Evolutionary conservation across 2,797 vertebrate genomes (phyloP).

Genomic region (Orientallactaga sibirica): DNA sequence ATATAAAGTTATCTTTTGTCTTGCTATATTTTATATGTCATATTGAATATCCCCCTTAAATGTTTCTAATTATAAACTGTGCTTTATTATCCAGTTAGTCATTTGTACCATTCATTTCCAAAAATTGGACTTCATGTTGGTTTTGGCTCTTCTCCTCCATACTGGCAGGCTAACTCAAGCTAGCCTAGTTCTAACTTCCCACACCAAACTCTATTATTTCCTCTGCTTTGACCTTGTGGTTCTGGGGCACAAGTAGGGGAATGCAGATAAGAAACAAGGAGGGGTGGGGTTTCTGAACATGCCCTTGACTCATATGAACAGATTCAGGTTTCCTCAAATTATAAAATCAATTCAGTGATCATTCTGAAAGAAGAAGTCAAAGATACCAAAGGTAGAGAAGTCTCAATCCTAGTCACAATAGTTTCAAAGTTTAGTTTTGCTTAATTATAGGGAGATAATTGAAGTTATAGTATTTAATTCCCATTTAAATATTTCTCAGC

Average conservation of each 20-base stretch:
- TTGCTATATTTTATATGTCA: neutral
- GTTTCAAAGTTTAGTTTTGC: slow-evolving; percentile 2
- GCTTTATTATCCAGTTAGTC: neutral
- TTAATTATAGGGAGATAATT: neutral
- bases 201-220: neutral
- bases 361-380: slow-evolving; percentile 6
- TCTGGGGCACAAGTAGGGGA: neutral
- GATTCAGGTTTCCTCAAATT: neutral
- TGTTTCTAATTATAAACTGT: neutral
- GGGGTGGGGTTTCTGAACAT: neutral
- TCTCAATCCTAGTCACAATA: neutral
- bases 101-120: neutral
- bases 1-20: neutral
- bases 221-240: neutral
- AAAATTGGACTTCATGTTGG: neutral
- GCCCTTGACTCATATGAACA: neutral
- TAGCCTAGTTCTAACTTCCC: neutral
- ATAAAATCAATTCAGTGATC: neutral
- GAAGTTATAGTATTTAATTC: neutral
- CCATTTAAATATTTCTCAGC: neutral
- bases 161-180: neutral
- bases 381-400: neutral
- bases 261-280: neutral
- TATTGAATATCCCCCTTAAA: neutral
- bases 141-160: neutral